Conservation (phyloP, 2,888 invertebrate genomes). For the Agapostemon virescens region DNA sequence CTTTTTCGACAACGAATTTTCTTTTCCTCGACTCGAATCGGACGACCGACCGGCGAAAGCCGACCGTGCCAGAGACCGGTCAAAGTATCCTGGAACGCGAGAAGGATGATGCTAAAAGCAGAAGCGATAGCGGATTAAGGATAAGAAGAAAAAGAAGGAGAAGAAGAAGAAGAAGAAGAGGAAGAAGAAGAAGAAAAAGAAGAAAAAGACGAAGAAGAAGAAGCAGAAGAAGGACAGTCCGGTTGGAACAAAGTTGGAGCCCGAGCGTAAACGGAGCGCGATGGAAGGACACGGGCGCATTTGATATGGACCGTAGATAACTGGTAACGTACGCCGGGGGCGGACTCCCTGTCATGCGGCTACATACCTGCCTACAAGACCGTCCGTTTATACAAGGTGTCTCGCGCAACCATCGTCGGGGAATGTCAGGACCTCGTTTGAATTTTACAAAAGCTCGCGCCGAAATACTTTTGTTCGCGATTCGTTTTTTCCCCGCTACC, state of each 20-base stretch:
- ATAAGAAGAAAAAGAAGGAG: neutral
- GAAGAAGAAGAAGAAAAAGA: neutral
- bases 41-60: neutral
- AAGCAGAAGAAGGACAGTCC: conserved; percentile 9
- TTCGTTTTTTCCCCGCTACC: neutral
- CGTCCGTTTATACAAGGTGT: conserved; percentile 47
- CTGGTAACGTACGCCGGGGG: conserved; percentile 77
- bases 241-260: conserved; percentile 20
- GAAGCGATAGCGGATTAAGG: neutral
- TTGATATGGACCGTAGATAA: conserved; percentile 80
- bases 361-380: conserved; percentile 59
- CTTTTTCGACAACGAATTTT: neutral
- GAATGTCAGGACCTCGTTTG: neutral
- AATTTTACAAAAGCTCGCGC: neutral
- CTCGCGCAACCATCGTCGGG: conserved; percentile 1
- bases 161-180: neutral
- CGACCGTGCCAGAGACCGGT: neutral
- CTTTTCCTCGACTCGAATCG: neutral
- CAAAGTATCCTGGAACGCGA: neutral
- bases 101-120: neutral
- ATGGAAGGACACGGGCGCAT: conserved; percentile 75
- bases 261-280: conserved; percentile 52
- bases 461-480: neutral
- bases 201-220: conserved; percentile 11
- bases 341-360: conserved; percentile 75